Evolutionary conservation across 2,113 vertebrate species (phyloP), one percentile per base, ranked within the genome.

Genomic region (Orycteropus afer): DNA sequence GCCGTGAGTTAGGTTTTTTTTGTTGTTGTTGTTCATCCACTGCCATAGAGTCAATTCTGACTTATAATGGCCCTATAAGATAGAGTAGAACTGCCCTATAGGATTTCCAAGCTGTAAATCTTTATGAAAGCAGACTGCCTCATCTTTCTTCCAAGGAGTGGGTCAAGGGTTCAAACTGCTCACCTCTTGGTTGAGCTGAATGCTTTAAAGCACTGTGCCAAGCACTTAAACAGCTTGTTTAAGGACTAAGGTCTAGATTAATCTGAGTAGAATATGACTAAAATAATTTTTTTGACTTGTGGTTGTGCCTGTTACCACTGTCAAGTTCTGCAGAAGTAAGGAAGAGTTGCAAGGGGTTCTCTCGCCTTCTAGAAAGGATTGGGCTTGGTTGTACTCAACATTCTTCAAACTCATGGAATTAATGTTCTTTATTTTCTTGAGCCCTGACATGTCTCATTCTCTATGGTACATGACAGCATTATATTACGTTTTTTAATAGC

Each of bases 401-500:
- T 67, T 29, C 71, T 80, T 89, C 15, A 59, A 27, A 86, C 59
- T 93, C 69, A 32, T 23, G 34, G 78, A 76, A 73, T 69, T 63
- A 92, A 51, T 6, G 12, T 32, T 67, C 76, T 91, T 65, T 79
- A n/a, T 96, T 91, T 96, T 80, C 79, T 91, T 89, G 91, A 84
- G 67, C 59, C 80, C 53, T 80, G 89, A 92, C 94, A 27, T 89
- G 83, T 91, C 83, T 78, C 69, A 80, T 94, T 96, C 25, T 83
- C 85, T 91, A 65, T 89, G 90, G 89, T 88, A 92, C 71, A 57
- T 51, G 74, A 83, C 92, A 89, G 53, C 55, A 29, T 91, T 83
- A 55, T n/a, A 84, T 85, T 96, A 65, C 89, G 63, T 59, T 85
- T 92, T 95, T 92, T 79, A 97, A 95, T 95, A 95, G 85, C 65